Percentiles rank a stretch among this genome's conserved stretches.
phyloP scores from a whole-genome alignment of 2,888 invertebrate species.

The Leucoma salicis region DNA sequence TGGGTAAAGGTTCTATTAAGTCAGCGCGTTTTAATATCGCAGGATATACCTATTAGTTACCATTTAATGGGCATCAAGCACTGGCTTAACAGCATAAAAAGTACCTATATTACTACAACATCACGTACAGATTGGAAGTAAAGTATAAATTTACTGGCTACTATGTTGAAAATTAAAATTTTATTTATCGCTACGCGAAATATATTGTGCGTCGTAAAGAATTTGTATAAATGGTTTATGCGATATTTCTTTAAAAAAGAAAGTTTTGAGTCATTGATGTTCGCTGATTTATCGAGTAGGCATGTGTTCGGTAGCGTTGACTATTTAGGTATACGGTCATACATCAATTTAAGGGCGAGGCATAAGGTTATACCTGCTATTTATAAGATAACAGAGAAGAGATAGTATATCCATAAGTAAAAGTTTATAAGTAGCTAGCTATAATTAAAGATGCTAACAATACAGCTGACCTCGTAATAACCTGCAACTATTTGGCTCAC shows the following conservation, averaged over 20 bases:
- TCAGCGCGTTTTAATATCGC: too few relatives aligned
- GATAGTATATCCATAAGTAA: neutral
- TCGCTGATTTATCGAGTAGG: constrained; percentile 19
- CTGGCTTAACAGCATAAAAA: too few relatives aligned
- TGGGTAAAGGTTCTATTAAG: too few relatives aligned
- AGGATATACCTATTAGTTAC: too few relatives aligned
- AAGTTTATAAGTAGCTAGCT: neutral
- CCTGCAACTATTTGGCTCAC: neutral
- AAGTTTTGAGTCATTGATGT: constrained; percentile 22
- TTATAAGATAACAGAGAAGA: neutral
- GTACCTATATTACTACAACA: neutral
- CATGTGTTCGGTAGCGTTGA: constrained; percentile 19
- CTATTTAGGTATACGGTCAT: constrained; percentile 13
- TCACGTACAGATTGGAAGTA: constrained; percentile 48
- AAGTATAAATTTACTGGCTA: constrained; percentile 42
- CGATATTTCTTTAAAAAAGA: constrained; percentile 27
- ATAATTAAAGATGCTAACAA: neutral
- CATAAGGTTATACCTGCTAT: neutral
- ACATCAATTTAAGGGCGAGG: neutral
- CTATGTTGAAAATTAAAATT: constrained; percentile 46
- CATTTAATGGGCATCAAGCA: too few relatives aligned
- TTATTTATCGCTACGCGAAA: constrained; percentile 32
- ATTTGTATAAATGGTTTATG: constrained; percentile 17
- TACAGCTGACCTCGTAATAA: neutral
- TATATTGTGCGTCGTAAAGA: constrained; percentile 19